Evolutionary conservation across 1,140 invertebrate genomes (phyloP).

Genomic region (Archivesica marissinica): DNA sequence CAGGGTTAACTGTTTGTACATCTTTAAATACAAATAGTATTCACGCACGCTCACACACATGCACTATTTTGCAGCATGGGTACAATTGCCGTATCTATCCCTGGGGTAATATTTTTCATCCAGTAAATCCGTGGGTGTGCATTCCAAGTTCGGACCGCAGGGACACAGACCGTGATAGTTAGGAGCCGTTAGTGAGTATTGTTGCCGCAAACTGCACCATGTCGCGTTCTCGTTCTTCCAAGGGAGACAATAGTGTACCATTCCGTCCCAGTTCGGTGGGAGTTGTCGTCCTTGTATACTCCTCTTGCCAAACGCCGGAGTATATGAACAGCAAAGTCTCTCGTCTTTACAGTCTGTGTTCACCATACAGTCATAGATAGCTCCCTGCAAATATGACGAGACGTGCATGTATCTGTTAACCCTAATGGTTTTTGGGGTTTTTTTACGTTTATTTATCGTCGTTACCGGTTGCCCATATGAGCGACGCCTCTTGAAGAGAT

Average conservation of each 20-base stretch:
- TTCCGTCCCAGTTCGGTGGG: constrained; percentile 64
- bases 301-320: constrained; percentile 68
- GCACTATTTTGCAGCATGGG: constrained; percentile 17
- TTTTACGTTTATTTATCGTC: no score
- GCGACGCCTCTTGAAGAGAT: no score
- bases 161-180: constrained; percentile 74
- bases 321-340: constrained; percentile 72
- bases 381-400: constrained; percentile 25
- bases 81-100: constrained; percentile 73
- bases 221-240: constrained; percentile 71
- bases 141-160: constrained; percentile 71
- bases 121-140: constrained; percentile 68
- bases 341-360: constrained; percentile 43
- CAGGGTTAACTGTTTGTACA: no score
- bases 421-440: no score
- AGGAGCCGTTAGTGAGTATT: constrained; percentile 59
- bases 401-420: no score
- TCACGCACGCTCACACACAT: not conserved
- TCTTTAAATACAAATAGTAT: no score
- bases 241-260: constrained; percentile 75
- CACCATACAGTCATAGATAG: constrained; percentile 20
- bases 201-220: constrained; percentile 68
- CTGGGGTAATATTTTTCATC: constrained; percentile 69
- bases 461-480: no score
- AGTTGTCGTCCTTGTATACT: constrained; percentile 23